phyloP scores from a whole-genome alignment of 2,888 invertebrate species.

The Sympetrum striolatum region DNA sequence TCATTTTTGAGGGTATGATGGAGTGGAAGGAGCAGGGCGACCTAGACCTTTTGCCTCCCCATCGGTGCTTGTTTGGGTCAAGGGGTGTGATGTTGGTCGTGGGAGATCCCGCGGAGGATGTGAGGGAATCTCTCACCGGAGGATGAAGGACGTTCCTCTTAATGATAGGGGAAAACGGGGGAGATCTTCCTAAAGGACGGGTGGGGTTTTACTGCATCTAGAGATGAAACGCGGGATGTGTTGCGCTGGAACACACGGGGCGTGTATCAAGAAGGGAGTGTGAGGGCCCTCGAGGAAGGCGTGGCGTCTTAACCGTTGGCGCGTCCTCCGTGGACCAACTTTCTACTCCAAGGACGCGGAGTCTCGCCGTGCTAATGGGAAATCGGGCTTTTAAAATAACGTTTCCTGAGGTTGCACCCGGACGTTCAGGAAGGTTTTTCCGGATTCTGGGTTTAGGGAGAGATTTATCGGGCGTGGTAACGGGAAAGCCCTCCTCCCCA shows the following conservation, averaged over 20 bases:
- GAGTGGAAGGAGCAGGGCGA: neutral
- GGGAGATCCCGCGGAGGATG: neutral
- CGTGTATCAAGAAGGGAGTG: neutral
- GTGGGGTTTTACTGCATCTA: constrained; percentile 7
- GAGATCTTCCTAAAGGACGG: neutral
- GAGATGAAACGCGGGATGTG: neutral
- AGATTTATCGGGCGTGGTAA: no score
- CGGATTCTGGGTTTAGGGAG: no score
- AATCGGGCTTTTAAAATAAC: no score
- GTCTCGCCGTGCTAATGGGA: no score
- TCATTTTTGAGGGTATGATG: neutral
- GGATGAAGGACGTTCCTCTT: neutral
- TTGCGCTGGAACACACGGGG: neutral
- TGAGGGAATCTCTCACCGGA: neutral
- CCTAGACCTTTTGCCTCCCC: neutral
- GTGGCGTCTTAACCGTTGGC: neutral
- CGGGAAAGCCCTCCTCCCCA: no score
- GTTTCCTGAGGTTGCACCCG: no score
- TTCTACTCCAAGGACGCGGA: no score
- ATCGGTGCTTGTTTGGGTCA: neutral
- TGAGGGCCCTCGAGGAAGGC: neutral
- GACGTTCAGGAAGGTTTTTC: no score
- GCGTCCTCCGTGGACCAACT: no score
- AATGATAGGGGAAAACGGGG: constrained; percentile 6
- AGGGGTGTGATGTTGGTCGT: constrained; percentile 36